A percentile compares a stretch with the other conserved stretches of the same genome.
These are phyloP conservation scores for Argyrosomus regius DNA, from an alignment of 2,797 vertebrate species.

Conservation along the genomic window DNA sequence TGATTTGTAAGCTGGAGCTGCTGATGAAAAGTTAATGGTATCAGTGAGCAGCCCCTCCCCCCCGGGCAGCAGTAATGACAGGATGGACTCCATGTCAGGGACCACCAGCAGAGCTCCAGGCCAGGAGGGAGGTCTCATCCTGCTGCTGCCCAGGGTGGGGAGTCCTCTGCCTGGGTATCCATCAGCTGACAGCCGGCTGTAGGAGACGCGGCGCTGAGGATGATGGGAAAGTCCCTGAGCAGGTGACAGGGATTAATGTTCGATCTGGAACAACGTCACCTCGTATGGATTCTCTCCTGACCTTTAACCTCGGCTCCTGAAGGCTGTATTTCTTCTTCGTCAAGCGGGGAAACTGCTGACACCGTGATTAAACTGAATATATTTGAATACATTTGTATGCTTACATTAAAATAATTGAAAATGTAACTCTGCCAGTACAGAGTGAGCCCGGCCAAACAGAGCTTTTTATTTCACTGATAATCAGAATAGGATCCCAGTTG, in stretches of 20 bases:
- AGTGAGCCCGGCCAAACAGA: not conserved
- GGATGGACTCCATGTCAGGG: slow-evolving; percentile 52
- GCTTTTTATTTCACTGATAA: not conserved
- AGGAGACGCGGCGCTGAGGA: slow-evolving; percentile 11
- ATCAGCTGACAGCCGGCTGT: slow-evolving; percentile 51
- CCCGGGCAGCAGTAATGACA: slow-evolving; percentile 59
- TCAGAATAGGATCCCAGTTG: not conserved
- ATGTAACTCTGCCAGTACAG: not conserved
- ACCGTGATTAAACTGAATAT: not conserved
- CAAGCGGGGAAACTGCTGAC: slow-evolving; percentile 3
- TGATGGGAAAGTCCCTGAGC: slow-evolving; percentile 50
- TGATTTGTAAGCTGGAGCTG: slow-evolving; percentile 16
- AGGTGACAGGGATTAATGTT: slow-evolving; percentile 60
- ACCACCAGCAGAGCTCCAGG: slow-evolving; percentile 56
- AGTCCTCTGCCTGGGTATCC: slow-evolving; percentile 15
- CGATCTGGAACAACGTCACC: slow-evolving; percentile 7
- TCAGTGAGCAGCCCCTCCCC: slow-evolving; percentile 40
- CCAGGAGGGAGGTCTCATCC: slow-evolving; percentile 32
- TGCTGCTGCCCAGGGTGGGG: slow-evolving; percentile 27
- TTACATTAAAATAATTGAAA: slow-evolving; percentile 11
- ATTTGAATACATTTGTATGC: not conserved
- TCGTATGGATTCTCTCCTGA: slow-evolving; percentile 51
- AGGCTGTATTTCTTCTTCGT: slow-evolving; percentile 34
- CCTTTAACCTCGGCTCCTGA: slow-evolving; percentile 54
- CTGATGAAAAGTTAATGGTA: slow-evolving; percentile 69